phyloP scores from a whole-genome alignment of 2,113 vertebrate species.

The Prunella fulvescens region DNA sequence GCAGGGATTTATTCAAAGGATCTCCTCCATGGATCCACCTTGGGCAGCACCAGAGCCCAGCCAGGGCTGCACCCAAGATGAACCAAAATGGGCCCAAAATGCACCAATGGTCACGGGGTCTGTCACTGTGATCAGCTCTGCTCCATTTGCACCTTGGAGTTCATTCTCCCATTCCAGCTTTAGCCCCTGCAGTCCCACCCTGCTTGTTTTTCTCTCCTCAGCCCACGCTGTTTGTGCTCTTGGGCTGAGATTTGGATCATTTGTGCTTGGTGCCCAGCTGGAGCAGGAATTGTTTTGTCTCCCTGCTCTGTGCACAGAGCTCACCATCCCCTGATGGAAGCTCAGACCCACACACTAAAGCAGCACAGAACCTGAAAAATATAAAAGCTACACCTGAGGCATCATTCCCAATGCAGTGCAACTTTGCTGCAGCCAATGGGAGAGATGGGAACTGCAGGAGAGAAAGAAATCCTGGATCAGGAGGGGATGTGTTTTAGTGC shows the following conservation, averaged over 20 bases:
- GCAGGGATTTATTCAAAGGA: not conserved
- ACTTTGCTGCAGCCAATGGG: not conserved
- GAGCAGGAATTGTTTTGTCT: not conserved
- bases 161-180: not conserved
- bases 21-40: not conserved
- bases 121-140: not conserved
- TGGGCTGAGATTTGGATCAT: not conserved
- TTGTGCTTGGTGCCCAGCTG: not conserved
- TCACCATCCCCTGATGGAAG: fast-evolving
- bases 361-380: not conserved
- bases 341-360: fast-evolving
- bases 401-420: not conserved
- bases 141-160: not conserved
- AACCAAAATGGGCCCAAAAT: not conserved
- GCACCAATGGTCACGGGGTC: not conserved
- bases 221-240: not conserved
- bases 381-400: not conserved
- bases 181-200: not conserved
- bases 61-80: not conserved
- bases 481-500: not conserved
- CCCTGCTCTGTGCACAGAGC: not conserved
- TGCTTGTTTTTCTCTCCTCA: not conserved
- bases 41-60: not conserved
- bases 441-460: not conserved
- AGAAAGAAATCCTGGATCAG: not conserved